Evolutionary conservation across 2,797 vertebrate genomes (phyloP), one percentile per base, ranked within the genome.

Genomic region (Falco columbarius): DNA sequence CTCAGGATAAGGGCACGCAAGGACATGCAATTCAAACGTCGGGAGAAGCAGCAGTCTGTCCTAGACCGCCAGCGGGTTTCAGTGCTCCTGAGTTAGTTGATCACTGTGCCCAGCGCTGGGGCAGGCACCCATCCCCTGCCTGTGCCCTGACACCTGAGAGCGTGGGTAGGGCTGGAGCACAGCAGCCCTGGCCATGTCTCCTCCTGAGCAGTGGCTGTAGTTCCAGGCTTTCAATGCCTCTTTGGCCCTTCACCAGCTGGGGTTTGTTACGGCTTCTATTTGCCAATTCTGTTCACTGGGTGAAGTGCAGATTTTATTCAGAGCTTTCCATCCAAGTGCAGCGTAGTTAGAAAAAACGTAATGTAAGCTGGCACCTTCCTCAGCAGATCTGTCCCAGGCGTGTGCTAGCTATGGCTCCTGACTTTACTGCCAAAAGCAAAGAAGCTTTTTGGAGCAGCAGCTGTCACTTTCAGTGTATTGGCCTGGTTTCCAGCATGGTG

Each of bases 231-330:
- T 47, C 87, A 79, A 0, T 44, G 34, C 51, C 26, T 54, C 73
- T 66, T 42, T 80, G 52, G 44, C 55, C 40, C 52, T 66, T 66
- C 52, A 66, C 14, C 30, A 80, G 4, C 23, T 44, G 27, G 27
- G 70, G 82, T 89, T 74, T 36, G 6, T 32, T 61, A 42, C 70
- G 61, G 40, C 63, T 89, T 34, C 52, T 26, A 3, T 89, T 47
- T 93, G 47, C 76, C 63, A 49, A 0, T 68, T 75, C 30, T 66
- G 8, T 44, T 46, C 29, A 47, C 42, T n/a, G 79, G 47, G 38
- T 54, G 15, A 86, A 73, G 46, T 54, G 54, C 21, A 65, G 55
- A 56, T 91, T 95, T 95, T 81, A 10, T 46, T 77, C 77, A 87
- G 79, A 77, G 68, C n/a, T 91, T 93, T 89, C 56, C 29, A 44